These are phyloP conservation scores for Aurelia sp. DNA, from an alignment of 30 jellyfish, hydroid and myxozoan species.

Conservation along the genomic window DNA sequence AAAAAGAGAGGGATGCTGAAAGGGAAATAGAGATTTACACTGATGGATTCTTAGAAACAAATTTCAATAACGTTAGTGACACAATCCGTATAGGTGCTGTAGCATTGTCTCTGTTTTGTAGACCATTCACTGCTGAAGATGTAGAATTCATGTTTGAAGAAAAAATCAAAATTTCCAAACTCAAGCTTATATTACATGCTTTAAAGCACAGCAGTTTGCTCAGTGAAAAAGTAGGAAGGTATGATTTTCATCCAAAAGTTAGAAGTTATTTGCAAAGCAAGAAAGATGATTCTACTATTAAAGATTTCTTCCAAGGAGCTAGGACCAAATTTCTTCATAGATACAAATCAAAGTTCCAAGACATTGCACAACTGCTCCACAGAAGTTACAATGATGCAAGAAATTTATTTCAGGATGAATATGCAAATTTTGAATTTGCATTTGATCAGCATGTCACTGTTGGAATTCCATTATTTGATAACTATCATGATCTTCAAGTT, in stretches of 20 bases:
- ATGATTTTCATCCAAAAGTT: constrained; percentile 49
- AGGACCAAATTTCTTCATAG: constrained; percentile 11
- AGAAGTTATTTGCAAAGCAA: constrained; percentile 13
- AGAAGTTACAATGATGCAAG: constrained; percentile 26
- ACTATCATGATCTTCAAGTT: constrained; percentile 38
- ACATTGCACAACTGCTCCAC: constrained; percentile 5
- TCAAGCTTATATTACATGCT: constrained; percentile 25
- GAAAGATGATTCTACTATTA: constrained; percentile 3
- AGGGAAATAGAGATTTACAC: constrained; percentile 34
- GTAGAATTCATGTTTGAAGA: constrained; percentile 29
- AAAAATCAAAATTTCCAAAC: background rate
- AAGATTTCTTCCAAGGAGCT: constrained; percentile 17
- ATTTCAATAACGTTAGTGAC: constrained; percentile 29
- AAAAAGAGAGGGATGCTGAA: background rate
- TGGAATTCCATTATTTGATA: constrained; percentile 43
- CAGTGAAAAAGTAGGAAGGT: background rate
- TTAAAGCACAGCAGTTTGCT: background rate
- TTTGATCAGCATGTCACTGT: constrained; percentile 30
- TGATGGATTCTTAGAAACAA: background rate
- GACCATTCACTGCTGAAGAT: constrained; percentile 39
- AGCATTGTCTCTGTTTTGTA: constrained; percentile 25
- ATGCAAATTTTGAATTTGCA: constrained; percentile 40
- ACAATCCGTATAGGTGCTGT: constrained; percentile 45
- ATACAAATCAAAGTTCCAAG: constrained; percentile 14
- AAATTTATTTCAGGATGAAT: constrained; percentile 18